phyloP scores from a whole-genome alignment of 2,113 vertebrate species.

The Entelurus aequoreus region DNA sequence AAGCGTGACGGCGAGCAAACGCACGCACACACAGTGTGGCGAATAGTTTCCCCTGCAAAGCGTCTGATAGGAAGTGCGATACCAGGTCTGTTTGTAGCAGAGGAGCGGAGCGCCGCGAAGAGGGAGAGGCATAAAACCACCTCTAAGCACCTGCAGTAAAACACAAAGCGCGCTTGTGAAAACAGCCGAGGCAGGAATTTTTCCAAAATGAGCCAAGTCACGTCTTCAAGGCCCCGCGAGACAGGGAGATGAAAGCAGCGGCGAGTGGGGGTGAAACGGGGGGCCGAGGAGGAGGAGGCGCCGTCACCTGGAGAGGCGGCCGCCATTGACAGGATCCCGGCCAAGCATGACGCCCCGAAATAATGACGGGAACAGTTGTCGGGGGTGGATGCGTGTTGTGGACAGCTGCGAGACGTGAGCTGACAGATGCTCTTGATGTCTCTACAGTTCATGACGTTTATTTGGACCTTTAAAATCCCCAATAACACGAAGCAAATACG shows the following conservation, averaged over 20 bases:
- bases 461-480: neutral
- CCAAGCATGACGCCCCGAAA: constrained; percentile 57
- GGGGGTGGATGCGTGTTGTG: constrained; percentile 40
- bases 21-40: neutral
- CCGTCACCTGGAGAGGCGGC: constrained; percentile 60
- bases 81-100: constrained; percentile 12
- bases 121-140: constrained; percentile 22
- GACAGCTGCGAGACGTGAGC: constrained; percentile 26
- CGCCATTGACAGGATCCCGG: constrained; percentile 69
- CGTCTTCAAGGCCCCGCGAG: constrained; percentile 55
- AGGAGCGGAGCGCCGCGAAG: constrained; percentile 13
- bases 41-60: constrained; percentile 23
- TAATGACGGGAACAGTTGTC: constrained; percentile 11
- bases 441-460: constrained; percentile 11
- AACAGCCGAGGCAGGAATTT: constrained; percentile 69
- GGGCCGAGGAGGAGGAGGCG: constrained; percentile 50
- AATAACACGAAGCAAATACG: too few species aligned
- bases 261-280: constrained; percentile 68
- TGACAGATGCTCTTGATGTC: constrained; percentile 23
- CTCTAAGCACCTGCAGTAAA: constrained; percentile 72
- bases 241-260: constrained; percentile 64
- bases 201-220: constrained; percentile 72
- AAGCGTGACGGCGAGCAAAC: constrained; percentile 15
- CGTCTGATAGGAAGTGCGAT: constrained; percentile 68
- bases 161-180: constrained; percentile 68